phyloP scores from a whole-genome alignment of 2,113 vertebrate species.

The Dromaius novaehollandiae region DNA sequence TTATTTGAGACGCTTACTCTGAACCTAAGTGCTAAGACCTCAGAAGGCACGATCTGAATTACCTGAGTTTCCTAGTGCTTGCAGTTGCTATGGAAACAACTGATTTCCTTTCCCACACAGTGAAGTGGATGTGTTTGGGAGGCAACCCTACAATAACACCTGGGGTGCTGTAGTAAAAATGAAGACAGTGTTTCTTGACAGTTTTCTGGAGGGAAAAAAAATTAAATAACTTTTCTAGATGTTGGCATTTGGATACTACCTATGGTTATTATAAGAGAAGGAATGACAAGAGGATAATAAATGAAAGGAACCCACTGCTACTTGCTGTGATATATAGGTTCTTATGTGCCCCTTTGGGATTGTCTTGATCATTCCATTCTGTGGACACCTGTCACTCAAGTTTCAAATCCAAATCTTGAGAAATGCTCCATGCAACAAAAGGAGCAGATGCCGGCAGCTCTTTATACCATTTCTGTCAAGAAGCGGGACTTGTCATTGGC shows the following conservation, averaged over 20 bases:
- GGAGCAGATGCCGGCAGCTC: not conserved
- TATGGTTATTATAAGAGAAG: not conserved
- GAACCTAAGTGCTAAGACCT: not conserved
- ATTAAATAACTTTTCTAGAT: not conserved
- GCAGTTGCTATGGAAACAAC: constrained; percentile 20
- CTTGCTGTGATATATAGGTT: not conserved
- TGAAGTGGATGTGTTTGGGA: not conserved
- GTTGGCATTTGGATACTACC: not conserved
- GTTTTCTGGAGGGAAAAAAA: not conserved
- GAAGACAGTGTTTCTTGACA: not conserved
- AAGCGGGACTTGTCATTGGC: not conserved
- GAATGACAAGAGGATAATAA: not conserved
- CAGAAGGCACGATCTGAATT: not conserved
- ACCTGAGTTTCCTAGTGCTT: not conserved
- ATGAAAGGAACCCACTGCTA: not conserved
- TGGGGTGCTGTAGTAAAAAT: not conserved
- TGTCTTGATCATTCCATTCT: not conserved
- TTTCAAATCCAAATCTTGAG: not conserved
- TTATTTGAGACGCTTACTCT: not conserved
- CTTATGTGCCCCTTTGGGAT: not conserved
- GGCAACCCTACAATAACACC: not conserved
- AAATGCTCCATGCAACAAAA: not conserved
- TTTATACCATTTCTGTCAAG: not conserved
- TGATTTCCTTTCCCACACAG: not conserved
- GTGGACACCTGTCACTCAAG: not conserved